Evolutionary conservation across 2,113 vertebrate species (phyloP).

Genomic region (Eretmodus cyanostictus): DNA sequence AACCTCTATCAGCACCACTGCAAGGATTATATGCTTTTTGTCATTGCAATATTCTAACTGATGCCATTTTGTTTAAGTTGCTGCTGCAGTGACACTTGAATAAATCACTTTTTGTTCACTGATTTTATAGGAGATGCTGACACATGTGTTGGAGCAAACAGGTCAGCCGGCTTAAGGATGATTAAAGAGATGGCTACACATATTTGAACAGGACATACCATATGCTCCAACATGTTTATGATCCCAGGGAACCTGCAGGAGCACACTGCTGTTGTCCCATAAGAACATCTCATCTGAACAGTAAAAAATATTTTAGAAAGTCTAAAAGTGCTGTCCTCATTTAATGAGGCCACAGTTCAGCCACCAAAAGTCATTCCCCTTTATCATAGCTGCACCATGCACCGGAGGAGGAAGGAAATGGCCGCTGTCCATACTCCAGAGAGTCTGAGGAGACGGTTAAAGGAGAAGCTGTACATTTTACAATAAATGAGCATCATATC

Average conservation of each 20-base stretch:
- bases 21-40: fast-evolving
- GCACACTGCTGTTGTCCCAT: fast-evolving
- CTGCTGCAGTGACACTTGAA: background rate
- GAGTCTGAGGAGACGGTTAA: background rate
- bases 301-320: background rate
- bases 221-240: background rate
- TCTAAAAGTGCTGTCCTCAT: background rate
- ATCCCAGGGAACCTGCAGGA: background rate
- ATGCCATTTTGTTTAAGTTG: background rate
- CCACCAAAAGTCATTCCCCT: background rate
- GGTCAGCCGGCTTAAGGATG: background rate
- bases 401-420: fast-evolving
- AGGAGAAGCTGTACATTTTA: background rate
- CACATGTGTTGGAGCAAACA: fast-evolving
- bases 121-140: background rate
- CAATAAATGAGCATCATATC: background rate
- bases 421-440: background rate
- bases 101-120: background rate
- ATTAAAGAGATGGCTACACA: background rate
- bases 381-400: background rate
- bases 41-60: background rate
- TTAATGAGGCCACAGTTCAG: background rate
- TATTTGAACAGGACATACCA: background rate
- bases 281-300: background rate
- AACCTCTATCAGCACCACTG: background rate